Conservation (phyloP, 2,113 vertebrate species). For the Semnornis frantzii region DNA sequence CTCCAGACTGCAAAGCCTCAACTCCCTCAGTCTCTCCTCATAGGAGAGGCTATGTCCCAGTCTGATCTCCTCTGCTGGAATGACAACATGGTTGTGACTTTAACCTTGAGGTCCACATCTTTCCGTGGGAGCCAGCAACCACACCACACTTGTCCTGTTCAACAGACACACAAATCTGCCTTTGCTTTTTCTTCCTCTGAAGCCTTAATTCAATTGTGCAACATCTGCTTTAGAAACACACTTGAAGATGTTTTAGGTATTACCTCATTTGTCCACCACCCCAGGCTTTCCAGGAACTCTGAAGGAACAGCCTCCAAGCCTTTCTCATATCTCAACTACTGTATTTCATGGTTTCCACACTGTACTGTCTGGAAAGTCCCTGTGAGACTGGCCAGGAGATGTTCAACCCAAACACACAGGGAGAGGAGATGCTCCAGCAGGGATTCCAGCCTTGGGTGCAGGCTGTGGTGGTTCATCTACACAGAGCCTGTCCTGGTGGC, state of each 20-base stretch:
- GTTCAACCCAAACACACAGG: neutral
- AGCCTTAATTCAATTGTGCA: slow-evolving; percentile 33
- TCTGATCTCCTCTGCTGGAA: neutral
- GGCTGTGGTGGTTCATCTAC: neutral
- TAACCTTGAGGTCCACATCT: neutral
- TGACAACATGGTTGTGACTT: neutral
- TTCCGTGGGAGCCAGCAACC: neutral
- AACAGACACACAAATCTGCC: slow-evolving; percentile 7
- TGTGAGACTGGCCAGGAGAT: accelerated
- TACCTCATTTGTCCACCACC: slow-evolving; percentile 25
- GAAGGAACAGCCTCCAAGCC: neutral
- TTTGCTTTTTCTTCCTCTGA: neutral
- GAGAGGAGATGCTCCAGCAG: neutral
- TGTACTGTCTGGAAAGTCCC: neutral
- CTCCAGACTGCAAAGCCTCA: too few relatives aligned
- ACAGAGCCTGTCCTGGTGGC: neutral
- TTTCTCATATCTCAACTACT: neutral
- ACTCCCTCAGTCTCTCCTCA: too few relatives aligned
- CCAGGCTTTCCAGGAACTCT: slow-evolving; percentile 48
- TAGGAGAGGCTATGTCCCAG: neutral
- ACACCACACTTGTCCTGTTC: neutral
- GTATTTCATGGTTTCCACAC: neutral
- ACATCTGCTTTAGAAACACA: slow-evolving; percentile 18
- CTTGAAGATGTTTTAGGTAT: slow-evolving; percentile 37
- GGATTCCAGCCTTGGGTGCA: neutral